These are phyloP conservation scores for Orius insidiosus DNA, from an alignment of 1,140 invertebrate genomes.

Conservation along the genomic window DNA sequence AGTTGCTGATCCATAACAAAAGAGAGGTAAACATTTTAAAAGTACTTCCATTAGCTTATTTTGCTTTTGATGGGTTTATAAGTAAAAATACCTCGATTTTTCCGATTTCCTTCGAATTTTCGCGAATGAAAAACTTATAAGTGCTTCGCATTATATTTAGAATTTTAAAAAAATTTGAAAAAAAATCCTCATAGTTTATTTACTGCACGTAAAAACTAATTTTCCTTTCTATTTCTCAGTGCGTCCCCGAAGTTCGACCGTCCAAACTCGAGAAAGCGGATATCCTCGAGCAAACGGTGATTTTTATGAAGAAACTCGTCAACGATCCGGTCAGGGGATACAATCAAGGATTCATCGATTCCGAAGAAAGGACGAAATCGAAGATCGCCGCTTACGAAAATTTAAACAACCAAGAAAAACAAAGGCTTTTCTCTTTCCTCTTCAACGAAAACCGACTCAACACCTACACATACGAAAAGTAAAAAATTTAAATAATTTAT, in stretches of 20 bases:
- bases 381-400: slow-evolving; percentile 6
- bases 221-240: slow-evolving; percentile 1
- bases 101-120: too few species aligned
- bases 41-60: too few species aligned
- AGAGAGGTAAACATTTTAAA: slow-evolving; percentile 20
- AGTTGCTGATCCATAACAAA: slow-evolving; percentile 27
- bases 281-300: slow-evolving; percentile 46
- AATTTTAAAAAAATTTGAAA: too few species aligned
- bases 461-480: not conserved
- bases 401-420: not conserved
- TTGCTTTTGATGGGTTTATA: too few species aligned
- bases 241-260: slow-evolving; percentile 21
- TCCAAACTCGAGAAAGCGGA: slow-evolving; percentile 48
- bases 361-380: not conserved
- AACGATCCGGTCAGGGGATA: not conserved
- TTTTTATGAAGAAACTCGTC: slow-evolving; percentile 19
- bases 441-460: not conserved
- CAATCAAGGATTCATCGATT: not conserved
- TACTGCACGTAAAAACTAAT: too few species aligned
- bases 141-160: too few species aligned
- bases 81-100: too few species aligned
- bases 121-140: too few species aligned
- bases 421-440: not conserved
- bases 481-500: not conserved
- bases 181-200: too few species aligned